Evolutionary conservation across 1,140 invertebrate species (phyloP).

Genomic region (Megalonaias nervosa): DNA sequence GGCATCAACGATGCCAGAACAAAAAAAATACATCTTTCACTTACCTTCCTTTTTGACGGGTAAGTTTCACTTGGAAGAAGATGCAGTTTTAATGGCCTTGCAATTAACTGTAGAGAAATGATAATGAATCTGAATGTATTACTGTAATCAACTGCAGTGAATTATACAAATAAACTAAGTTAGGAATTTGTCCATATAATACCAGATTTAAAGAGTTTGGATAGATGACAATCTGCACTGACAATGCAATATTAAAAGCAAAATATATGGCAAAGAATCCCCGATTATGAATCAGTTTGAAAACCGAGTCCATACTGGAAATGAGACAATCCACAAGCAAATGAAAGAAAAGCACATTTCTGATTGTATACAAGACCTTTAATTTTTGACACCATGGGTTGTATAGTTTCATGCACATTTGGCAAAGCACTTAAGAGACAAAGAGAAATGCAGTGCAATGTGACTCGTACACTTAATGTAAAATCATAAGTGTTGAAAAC

Average conservation of each 20-base stretch:
- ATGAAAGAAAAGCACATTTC: too few relatives aligned
- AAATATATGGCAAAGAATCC: not conserved
- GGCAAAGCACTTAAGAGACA: too few relatives aligned
- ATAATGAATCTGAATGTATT: not conserved
- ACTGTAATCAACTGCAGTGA: not conserved
- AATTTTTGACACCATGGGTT: too few relatives aligned
- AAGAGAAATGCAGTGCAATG: too few relatives aligned
- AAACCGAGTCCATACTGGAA: too few relatives aligned
- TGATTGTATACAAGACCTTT: too few relatives aligned
- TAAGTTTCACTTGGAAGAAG: conserved; percentile 85
- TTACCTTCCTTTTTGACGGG: conserved; percentile 78
- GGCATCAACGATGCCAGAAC: not conserved
- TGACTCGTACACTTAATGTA: too few relatives aligned
- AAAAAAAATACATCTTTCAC: not conserved
- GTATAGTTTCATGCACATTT: too few relatives aligned
- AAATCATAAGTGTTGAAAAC: too few relatives aligned
- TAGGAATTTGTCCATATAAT: not conserved
- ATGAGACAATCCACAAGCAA: too few relatives aligned
- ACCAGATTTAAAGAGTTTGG: not conserved
- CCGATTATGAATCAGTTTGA: not conserved
- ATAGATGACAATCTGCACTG: not conserved
- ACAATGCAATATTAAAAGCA: not conserved
- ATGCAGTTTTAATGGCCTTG: conserved; percentile 83
- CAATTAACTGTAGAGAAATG: conserved; percentile 72
- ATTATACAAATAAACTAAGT: not conserved